Evolutionary conservation across 2,113 vertebrate species (phyloP).

Genomic region (Pedetes capensis): DNA sequence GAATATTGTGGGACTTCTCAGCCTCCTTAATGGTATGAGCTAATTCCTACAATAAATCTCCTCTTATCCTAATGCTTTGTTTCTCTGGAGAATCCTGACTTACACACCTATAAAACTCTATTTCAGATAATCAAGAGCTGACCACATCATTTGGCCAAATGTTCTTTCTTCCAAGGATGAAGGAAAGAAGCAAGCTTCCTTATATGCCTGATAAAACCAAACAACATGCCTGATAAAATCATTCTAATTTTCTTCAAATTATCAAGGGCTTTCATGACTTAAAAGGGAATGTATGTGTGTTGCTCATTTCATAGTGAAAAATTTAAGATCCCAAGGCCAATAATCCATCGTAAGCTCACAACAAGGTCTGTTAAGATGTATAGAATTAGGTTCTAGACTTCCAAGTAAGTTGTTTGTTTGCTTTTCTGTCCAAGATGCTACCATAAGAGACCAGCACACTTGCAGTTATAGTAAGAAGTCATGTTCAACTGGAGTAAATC

Average conservation of each 20-base stretch:
- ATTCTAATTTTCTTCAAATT: neutral
- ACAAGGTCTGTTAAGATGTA: neutral
- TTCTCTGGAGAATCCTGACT: neutral
- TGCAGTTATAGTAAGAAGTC: neutral
- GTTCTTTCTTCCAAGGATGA: neutral
- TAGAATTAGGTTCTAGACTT: neutral
- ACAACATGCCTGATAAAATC: neutral
- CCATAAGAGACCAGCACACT: neutral
- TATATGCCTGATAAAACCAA: neutral
- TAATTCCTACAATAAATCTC: neutral
- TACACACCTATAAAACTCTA: neutral
- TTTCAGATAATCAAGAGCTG: neutral
- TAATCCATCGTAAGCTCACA: neutral
- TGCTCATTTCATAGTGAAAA: conserved; percentile 12
- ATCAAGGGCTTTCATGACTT: neutral
- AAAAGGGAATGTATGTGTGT: neutral
- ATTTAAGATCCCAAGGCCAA: neutral
- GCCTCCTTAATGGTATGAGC: neutral
- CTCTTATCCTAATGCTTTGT: neutral
- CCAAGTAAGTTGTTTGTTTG: conserved; percentile 2
- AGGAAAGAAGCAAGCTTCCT: neutral
- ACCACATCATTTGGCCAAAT: neutral
- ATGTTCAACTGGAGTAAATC: neutral
- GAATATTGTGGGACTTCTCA: neutral
- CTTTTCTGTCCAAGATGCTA: neutral